These are phyloP conservation scores for Mamestra brassicae DNA, from an alignment of 2,888 invertebrate genomes.

Conservation along the genomic window DNA sequence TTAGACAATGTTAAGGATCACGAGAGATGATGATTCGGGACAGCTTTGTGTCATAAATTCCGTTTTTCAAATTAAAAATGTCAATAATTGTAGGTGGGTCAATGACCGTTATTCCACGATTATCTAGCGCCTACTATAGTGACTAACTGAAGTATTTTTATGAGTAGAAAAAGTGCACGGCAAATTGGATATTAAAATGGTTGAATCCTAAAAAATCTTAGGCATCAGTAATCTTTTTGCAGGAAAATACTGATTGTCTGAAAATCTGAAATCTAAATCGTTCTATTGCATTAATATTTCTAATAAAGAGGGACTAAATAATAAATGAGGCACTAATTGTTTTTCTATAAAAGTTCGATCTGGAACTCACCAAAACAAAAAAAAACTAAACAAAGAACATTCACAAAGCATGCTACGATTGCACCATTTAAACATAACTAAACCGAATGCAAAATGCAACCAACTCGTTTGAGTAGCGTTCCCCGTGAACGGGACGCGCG, in stretches of 20 bases:
- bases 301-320: accelerated
- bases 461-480: conserved; percentile 71
- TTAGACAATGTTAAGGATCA: too few species aligned
- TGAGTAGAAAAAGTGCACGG: background rate
- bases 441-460: conserved; percentile 75
- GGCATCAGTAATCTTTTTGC: background rate
- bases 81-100: too few species aligned
- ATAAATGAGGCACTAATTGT: accelerated
- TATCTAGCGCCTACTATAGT: too few species aligned
- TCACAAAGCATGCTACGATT: conserved; percentile 62
- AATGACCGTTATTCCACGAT: too few species aligned
- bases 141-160: too few species aligned
- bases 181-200: accelerated
- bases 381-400: conserved; percentile 48
- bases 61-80: too few species aligned
- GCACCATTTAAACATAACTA: conserved; percentile 64
- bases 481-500: conserved; percentile 78
- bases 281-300: background rate
- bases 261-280: background rate
- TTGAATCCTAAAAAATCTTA: conserved; percentile 5
- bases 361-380: background rate
- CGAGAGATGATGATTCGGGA: too few species aligned
- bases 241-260: background rate
- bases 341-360: background rate
- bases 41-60: too few species aligned